Percentiles rank a stretch among this genome's conserved stretches.
Evolutionary conservation across 2,888 invertebrate genomes (phyloP).

Genomic region (Elmis aenea): DNA sequence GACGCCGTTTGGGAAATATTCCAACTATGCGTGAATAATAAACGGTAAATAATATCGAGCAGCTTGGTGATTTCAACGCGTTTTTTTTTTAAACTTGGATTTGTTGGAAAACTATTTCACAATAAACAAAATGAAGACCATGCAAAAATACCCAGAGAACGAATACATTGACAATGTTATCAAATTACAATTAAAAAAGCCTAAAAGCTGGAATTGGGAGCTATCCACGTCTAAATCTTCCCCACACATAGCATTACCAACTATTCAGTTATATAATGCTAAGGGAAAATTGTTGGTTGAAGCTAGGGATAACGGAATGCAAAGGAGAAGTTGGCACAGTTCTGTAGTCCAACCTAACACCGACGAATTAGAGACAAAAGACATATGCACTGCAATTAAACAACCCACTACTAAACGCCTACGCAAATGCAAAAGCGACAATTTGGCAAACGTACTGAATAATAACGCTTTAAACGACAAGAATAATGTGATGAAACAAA

Average conservation of each 20-base stretch:
- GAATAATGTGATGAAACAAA: not conserved
- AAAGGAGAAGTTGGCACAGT: slow-evolving; percentile 41
- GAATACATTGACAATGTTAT: too few relatives aligned
- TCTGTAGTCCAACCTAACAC: slow-evolving; percentile 6
- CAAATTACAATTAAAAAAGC: slow-evolving; percentile 57
- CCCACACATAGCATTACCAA: slow-evolving; percentile 55
- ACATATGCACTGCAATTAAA: slow-evolving; percentile 2
- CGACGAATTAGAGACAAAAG: not conserved
- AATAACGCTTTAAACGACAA: slow-evolving; percentile 4
- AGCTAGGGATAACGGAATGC: slow-evolving; percentile 54
- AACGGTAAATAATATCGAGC: too few relatives aligned
- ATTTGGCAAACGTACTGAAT: slow-evolving; percentile 6
- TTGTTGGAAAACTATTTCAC: too few relatives aligned
- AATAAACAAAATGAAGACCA: too few relatives aligned
- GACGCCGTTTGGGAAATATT: too few relatives aligned
- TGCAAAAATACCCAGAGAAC: too few relatives aligned
- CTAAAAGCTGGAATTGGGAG: slow-evolving; percentile 60
- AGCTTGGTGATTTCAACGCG: too few relatives aligned
- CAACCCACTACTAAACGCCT: slow-evolving; percentile 8
- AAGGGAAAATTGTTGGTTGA: slow-evolving; percentile 58
- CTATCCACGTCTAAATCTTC: slow-evolving; percentile 59
- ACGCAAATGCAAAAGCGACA: slow-evolving; percentile 14
- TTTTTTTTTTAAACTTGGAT: too few relatives aligned
- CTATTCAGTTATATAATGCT: slow-evolving; percentile 59
- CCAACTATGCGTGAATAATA: too few relatives aligned